Evolutionary conservation across 2,113 vertebrate genomes (phyloP).

Genomic region (Xenopus laevis): DNA sequence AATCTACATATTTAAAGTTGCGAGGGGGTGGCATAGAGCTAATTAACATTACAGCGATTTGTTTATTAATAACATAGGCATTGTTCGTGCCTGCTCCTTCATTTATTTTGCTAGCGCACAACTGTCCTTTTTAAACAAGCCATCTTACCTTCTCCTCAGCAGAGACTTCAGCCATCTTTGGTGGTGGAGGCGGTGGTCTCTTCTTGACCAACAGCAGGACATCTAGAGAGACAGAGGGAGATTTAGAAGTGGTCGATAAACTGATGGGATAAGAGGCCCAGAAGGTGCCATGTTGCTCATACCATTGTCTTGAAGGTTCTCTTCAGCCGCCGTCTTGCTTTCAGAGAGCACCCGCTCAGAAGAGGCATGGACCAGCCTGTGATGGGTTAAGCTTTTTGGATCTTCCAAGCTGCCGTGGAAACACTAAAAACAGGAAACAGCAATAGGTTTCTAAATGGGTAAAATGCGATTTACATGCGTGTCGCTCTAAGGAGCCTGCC

Average conservation of each 20-base stretch:
- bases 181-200: slow-evolving; percentile 72
- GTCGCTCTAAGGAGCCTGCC: too few relatives aligned
- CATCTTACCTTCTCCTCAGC: slow-evolving; percentile 84
- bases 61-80: too few relatives aligned
- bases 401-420: slow-evolving; percentile 86
- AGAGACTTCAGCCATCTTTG: slow-evolving; percentile 85
- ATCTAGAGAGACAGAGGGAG: slow-evolving; percentile 61
- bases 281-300: neutral
- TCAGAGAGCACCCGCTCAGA: slow-evolving; percentile 87
- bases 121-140: too few relatives aligned
- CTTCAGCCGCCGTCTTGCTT: slow-evolving; percentile 82
- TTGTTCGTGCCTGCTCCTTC: too few relatives aligned
- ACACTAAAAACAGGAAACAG: slow-evolving; percentile 62
- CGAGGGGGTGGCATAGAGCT: too few relatives aligned
- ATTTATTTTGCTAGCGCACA: too few relatives aligned
- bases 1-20: too few relatives aligned
- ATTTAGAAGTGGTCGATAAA: too few relatives aligned
- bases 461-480: too few relatives aligned
- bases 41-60: too few relatives aligned
- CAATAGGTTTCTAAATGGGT: too few relatives aligned
- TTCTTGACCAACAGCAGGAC: slow-evolving; percentile 86
- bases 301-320: slow-evolving; percentile 93
- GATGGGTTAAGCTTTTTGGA: slow-evolving; percentile 88
- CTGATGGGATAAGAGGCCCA: too few relatives aligned
- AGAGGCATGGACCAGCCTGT: slow-evolving; percentile 89